A percentile compares a stretch with the other conserved stretches of the same genome.
Conservation (phyloP, 2,888 invertebrate genomes). For the Oligia strigilis region DNA sequence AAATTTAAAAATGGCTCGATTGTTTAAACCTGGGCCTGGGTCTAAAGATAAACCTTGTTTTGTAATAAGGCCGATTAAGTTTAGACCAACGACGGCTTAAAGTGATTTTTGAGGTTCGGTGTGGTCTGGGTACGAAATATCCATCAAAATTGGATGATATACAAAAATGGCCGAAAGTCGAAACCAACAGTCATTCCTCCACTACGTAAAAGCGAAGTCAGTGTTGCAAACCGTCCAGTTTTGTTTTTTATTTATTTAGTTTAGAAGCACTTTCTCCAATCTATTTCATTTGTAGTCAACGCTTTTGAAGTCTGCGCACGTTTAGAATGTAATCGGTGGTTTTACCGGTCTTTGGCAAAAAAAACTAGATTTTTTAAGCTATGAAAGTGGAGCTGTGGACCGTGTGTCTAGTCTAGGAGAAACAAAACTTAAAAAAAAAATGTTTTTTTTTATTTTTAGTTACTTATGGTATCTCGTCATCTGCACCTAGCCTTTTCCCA, state of each 20-base stretch:
- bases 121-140: background rate
- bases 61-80: too few species aligned
- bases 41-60: too few species aligned
- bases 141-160: background rate
- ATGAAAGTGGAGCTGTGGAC: background rate
- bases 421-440: too few species aligned
- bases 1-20: too few species aligned
- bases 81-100: too few species aligned
- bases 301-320: conserved; percentile 16
- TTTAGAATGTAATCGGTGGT: conserved; percentile 31
- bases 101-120: background rate
- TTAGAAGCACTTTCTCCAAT: conserved; percentile 43
- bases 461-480: too few species aligned
- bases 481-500: too few species aligned
- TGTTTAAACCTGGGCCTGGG: too few species aligned
- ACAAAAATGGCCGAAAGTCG: background rate
- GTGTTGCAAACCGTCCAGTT: conserved; percentile 13
- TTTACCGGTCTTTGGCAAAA: background rate
- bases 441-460: too few species aligned
- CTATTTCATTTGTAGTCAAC: conserved; percentile 19
- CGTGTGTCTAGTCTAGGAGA: background rate
- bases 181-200: background rate
- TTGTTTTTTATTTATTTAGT: conserved; percentile 42
- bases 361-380: conserved; percentile 4
- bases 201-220: background rate